phyloP scores from a whole-genome alignment of 1,140 invertebrate species.

The Drosophila bipectinata region DNA sequence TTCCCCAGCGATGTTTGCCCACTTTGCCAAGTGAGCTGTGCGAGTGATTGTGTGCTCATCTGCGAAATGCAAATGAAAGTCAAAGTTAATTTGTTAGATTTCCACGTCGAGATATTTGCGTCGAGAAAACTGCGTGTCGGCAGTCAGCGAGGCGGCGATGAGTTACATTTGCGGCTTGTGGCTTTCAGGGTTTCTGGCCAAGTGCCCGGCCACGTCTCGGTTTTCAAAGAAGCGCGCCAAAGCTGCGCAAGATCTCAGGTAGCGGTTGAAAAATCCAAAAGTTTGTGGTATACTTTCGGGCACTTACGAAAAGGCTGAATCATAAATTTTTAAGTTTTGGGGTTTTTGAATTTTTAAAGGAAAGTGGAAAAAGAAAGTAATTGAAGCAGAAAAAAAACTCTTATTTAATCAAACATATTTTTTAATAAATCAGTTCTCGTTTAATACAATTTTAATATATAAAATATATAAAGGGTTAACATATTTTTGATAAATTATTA shows the following conservation, averaged over 20 bases:
- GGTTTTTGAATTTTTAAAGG: neutral
- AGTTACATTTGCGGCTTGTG: conserved; percentile 19
- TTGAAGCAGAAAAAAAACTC: neutral
- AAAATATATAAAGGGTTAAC: neutral
- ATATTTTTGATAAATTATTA: too few relatives aligned
- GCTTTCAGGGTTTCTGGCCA: conserved; percentile 8
- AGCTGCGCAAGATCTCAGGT: conserved; percentile 6
- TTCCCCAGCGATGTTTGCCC: conserved; percentile 31
- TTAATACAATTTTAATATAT: too few relatives aligned
- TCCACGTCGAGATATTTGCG: conserved; percentile 51
- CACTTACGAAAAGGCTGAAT: conserved; percentile 17
- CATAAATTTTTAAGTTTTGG: conserved; percentile 1
- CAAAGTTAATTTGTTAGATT: conserved; percentile 81
- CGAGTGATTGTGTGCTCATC: conserved; percentile 46
- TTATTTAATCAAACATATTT: too few relatives aligned
- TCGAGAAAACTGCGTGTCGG: conserved; percentile 12
- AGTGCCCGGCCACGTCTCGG: conserved; percentile 34
- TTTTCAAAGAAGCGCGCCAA: conserved; percentile 9
- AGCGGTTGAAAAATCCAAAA: neutral
- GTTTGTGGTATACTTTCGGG: conserved; percentile 41
- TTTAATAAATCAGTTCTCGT: too few relatives aligned
- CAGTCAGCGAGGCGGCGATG: conserved; percentile 25
- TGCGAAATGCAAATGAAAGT: conserved; percentile 79
- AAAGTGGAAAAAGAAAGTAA: neutral
- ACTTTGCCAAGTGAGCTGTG: conserved; percentile 38